Conservation (phyloP, 2,797 vertebrate species). For the Tamandua tetradactyla region DNA sequence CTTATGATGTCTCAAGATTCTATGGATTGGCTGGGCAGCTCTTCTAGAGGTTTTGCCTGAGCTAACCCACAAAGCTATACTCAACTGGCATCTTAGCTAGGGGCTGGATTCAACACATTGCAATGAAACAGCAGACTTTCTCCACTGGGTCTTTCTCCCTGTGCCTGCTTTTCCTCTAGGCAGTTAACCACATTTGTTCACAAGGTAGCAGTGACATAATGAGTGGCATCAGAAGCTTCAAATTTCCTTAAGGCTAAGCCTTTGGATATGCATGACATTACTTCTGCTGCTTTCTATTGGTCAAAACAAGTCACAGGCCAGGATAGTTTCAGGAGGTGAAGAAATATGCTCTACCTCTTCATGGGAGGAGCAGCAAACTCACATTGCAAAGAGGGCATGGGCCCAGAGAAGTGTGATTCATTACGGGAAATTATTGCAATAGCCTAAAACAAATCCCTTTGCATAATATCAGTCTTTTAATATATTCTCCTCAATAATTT, state of each 20-base stretch:
- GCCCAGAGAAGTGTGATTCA: background rate
- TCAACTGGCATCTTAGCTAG: background rate
- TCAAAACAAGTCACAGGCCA: background rate
- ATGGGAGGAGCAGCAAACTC: too few relatives aligned
- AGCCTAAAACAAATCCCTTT: background rate
- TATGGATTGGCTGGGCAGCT: too few relatives aligned
- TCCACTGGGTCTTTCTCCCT: background rate
- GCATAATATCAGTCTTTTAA: background rate
- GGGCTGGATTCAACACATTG: too few relatives aligned
- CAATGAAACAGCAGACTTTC: background rate
- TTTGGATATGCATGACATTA: background rate
- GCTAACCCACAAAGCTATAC: too few relatives aligned
- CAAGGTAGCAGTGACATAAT: background rate
- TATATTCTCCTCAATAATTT: background rate
- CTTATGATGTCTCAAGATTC: too few relatives aligned
- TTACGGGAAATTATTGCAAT: background rate
- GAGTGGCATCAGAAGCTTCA: background rate
- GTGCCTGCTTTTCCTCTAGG: background rate
- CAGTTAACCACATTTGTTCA: background rate
- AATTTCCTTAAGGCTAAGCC: background rate
- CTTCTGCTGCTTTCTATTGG: background rate
- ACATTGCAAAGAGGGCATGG: background rate
- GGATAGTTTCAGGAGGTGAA: background rate
- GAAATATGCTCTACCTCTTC: too few relatives aligned
- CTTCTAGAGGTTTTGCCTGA: too few relatives aligned